phyloP scores from a whole-genome alignment of 2,797 vertebrate species.

The Chelon auratus region DNA sequence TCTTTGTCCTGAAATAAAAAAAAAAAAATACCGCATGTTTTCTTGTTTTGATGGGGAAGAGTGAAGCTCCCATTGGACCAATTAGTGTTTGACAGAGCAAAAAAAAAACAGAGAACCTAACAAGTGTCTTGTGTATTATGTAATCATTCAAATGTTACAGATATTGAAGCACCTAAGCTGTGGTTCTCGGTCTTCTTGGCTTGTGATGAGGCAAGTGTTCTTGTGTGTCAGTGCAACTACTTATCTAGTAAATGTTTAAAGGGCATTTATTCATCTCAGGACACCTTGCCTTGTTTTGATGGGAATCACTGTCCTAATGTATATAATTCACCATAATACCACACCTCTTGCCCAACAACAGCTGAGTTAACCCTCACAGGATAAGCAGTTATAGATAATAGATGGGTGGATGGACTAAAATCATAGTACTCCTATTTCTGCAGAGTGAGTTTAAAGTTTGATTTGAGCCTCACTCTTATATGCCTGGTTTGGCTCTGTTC shows the following conservation, averaged over 20 bases:
- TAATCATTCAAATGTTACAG: neutral
- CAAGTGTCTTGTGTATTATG: neutral
- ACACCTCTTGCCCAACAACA: no score
- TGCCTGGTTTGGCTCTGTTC: neutral
- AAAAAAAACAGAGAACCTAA: conserved; percentile 7
- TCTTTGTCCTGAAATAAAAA: neutral
- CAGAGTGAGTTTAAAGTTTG: neutral
- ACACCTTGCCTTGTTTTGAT: neutral
- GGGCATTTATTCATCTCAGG: no score
- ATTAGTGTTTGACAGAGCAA: conserved; percentile 15
- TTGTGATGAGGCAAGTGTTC: neutral
- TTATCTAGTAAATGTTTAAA: no score
- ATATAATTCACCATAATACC: no score
- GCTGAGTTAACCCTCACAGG: no score
- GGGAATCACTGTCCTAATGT: neutral
- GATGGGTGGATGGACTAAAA: no score
- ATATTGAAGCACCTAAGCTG: neutral
- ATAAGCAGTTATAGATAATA: no score
- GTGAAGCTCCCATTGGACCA: conserved; percentile 24
- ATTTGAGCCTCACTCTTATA: neutral
- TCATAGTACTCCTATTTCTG: neutral
- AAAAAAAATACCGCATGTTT: conserved; percentile 1
- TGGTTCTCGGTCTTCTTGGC: neutral
- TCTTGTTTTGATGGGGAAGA: conserved; percentile 14
- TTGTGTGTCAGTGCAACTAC: neutral